Base-by-base conservation (phyloP, 2,113 vertebrate species). In the Cryptotis parvus region DNA sequence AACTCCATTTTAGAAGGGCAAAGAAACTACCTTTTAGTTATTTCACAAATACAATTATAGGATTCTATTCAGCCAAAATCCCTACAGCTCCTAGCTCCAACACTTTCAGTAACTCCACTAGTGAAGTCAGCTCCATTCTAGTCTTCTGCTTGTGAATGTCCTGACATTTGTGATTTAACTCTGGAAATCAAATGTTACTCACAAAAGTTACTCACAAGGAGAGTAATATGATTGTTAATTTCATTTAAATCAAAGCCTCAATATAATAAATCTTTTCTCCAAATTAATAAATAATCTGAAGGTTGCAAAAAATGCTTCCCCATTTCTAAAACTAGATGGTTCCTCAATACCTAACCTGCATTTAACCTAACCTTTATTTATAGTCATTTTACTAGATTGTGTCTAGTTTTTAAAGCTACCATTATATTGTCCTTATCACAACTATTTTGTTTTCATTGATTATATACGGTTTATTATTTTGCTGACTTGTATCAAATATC, bases 91-190 rank as follows among this genome's bases (percentile, higher is more conserved):
- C 72, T 29, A 92, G 77, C 86, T 94, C 91, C 79, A 94, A 97
- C 96, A 97, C 3, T 92, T 84, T 79, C 86, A 91, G 90, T 96
- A 92, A 61, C 85, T 35, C 65, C 27, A 91, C 78, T 94, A 96
- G 94, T 95, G 91, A 97, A 97, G 76, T 73, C 45, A 68, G 70
- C 69, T 96, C 95, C 95, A 94, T 96, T 85, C 78, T 88, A 94
- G 85, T 94, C 82, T 91, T 94, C 65, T 96, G 70, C 90, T 92
- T 96, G 16, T 88, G 94, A 72, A 31, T 92, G 45, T 89, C 86
- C 77, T 96, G 14, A 22, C 35, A 86, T 49, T 84, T 58, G 70
- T 35, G 58, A 8, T 83, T 92, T 96, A 84, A 85, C 61, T 93
- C 58, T 93, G 90, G 94, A 97, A 95, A 96, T 91, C 93, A 97